Percentiles rank a stretch among this genome's conserved stretches.
Evolutionary conservation across 2,113 vertebrate species (phyloP).

Genomic region (Rostratula benghalensis): DNA sequence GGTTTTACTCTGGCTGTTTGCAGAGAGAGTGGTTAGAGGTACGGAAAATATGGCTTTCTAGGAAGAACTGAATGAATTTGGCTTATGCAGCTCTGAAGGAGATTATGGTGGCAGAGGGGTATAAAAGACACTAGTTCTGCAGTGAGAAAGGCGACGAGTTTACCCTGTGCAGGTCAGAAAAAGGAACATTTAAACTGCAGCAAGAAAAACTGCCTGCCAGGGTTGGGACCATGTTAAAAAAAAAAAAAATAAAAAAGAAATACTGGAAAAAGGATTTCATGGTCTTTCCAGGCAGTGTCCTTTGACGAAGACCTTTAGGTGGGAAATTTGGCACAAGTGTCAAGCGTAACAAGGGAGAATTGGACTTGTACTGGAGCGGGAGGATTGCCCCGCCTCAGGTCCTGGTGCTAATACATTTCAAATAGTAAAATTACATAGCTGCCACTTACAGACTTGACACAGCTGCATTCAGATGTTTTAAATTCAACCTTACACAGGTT

Average conservation of each 20-base stretch:
- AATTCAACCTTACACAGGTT: background rate
- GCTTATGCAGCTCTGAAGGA: background rate
- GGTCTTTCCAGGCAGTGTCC: background rate
- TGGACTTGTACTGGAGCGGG: accelerated
- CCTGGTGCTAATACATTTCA: background rate
- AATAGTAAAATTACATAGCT: background rate
- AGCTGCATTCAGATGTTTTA: background rate
- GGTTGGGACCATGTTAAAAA: background rate
- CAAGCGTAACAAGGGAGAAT: background rate
- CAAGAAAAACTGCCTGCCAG: background rate
- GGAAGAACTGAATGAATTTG: background rate
- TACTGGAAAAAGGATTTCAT: background rate
- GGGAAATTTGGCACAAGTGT: background rate
- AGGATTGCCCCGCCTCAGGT: accelerated
- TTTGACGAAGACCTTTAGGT: background rate
- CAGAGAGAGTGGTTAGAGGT: background rate
- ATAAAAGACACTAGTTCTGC: background rate
- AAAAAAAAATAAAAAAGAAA: background rate
- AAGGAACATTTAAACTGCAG: background rate
- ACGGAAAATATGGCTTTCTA: background rate
- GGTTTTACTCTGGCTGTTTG: background rate
- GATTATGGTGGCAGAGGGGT: background rate
- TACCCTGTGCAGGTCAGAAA: background rate
- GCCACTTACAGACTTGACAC: background rate
- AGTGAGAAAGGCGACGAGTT: background rate